Evolutionary conservation across 2,888 invertebrate species (phyloP), one percentile per base, ranked within the genome.

Genomic region (Rhyacophila evoluta): DNA sequence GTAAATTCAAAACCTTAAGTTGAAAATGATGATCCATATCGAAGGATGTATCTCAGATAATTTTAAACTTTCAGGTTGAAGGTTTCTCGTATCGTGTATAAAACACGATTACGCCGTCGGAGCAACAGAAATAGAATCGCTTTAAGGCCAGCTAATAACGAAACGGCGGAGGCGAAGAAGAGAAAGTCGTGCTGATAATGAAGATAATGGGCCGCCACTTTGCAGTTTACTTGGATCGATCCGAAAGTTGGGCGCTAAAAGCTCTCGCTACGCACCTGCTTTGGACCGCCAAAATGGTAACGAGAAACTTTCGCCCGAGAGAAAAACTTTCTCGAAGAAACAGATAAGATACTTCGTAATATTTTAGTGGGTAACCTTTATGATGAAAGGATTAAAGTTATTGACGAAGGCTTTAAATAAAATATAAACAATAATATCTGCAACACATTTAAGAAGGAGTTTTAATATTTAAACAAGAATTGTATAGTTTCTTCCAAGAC

Each of bases 141-240:
- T 25, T 55, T 25, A 1, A 12, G 25, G 1, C 41, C 1, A 8
- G 55, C 55, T 19, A 55, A 55, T 25, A 55, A 12, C 55, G 8
- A 2, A 55, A 10, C 25, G 25, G 10, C 2, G 0, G 5, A 19
- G 8, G 8, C 5, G 25, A 33, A 6, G 29, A 33, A 33, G 29
- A 33, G 6, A 33, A 33, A 33, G 10, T 10, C 15, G 55, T 10
- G 19, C 25, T 12, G 55, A 55, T 55, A 55, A 55, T 55, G 55
- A 55, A 19, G 55, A 55, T 55, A 55, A 55, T 55, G 55, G 55
- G 10, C 55, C 15, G 11, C 55, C 55, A 55, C 55, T 55, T 55
- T 55, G 19, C 19, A 55, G 55, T 55, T 55, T 55, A 8, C 25
- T 8, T 19, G 19, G 55, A 55, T 55, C 55, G 55, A 55, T 55